Percentiles rank a stretch among this genome's conserved stretches.
Evolutionary conservation across 2,888 invertebrate genomes (phyloP).

Genomic region (Nemotelus pantherinus): DNA sequence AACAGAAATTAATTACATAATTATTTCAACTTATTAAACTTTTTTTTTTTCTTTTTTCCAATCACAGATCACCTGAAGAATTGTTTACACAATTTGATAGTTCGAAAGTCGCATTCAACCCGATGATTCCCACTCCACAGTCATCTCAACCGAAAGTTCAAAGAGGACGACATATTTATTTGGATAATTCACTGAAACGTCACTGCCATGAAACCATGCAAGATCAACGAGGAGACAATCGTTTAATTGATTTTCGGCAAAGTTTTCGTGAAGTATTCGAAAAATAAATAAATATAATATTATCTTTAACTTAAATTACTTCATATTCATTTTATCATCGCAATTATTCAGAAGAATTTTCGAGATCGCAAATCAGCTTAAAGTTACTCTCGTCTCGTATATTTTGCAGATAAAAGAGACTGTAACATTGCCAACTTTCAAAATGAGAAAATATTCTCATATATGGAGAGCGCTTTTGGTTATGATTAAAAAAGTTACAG

Average conservation of each 20-base stretch:
- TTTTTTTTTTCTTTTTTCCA: constrained; percentile 26
- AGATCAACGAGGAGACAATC: too few relatives aligned
- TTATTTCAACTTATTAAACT: too few relatives aligned
- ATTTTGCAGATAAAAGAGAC: too few relatives aligned
- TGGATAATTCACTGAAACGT: constrained; percentile 6
- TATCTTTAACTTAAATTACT: not conserved
- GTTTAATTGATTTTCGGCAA: constrained; percentile 27
- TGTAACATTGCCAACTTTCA: too few relatives aligned
- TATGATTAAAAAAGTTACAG: too few relatives aligned
- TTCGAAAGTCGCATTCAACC: constrained; percentile 78
- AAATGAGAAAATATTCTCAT: too few relatives aligned
- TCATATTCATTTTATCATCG: too few relatives aligned
- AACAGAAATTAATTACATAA: too few relatives aligned
- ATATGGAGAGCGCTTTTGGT: too few relatives aligned
- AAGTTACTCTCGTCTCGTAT: too few relatives aligned
- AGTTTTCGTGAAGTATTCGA: constrained; percentile 11
- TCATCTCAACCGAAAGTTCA: constrained; percentile 61
- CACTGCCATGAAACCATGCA: constrained; percentile 10
- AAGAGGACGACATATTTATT: constrained; percentile 48
- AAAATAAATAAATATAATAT: constrained; percentile 7
- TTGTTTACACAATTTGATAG: constrained; percentile 74
- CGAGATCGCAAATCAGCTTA: too few relatives aligned
- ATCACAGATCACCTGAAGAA: constrained; percentile 71
- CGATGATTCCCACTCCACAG: constrained; percentile 74
- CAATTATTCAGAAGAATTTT: too few relatives aligned